A percentile compares a stretch with the other conserved stretches of the same genome.
Conservation (phyloP, 2,797 vertebrate species). For the Periophthalmus magnuspinnatus region DNA sequence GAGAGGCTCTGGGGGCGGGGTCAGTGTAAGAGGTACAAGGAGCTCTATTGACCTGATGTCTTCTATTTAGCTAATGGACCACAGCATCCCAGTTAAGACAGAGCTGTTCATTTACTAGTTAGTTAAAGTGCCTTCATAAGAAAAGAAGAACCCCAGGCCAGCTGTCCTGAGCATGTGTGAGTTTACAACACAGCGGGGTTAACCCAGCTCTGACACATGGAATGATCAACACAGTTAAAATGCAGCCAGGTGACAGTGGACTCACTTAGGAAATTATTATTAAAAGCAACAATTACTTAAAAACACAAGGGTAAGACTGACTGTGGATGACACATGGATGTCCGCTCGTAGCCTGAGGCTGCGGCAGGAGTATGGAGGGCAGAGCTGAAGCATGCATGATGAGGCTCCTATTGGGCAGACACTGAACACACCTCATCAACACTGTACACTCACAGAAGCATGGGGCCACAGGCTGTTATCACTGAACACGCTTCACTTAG, state of each 20-base stretch:
- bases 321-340: constrained; percentile 39
- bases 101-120: neutral
- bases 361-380: constrained; percentile 46
- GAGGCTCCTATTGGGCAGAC: constrained; percentile 27
- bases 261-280: neutral
- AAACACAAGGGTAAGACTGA: constrained; percentile 34
- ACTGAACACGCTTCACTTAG: neutral
- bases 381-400: constrained; percentile 52
- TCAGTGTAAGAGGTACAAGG: neutral
- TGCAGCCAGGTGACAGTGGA: constrained; percentile 52
- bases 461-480: neutral
- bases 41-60: neutral
- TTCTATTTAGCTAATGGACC: neutral
- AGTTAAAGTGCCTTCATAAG: constrained; percentile 7
- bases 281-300: neutral
- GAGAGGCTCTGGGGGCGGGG: neutral
- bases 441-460: constrained; percentile 15
- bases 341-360: constrained; percentile 33
- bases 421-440: constrained; percentile 8
- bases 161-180: constrained; percentile 21
- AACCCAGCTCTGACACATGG: constrained; percentile 58
- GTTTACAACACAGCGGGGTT: constrained; percentile 35
- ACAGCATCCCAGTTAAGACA: neutral
- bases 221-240: constrained; percentile 63
- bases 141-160: neutral